Conservation (phyloP, 1,140 invertebrate species). For the Microplitis mediator region DNA sequence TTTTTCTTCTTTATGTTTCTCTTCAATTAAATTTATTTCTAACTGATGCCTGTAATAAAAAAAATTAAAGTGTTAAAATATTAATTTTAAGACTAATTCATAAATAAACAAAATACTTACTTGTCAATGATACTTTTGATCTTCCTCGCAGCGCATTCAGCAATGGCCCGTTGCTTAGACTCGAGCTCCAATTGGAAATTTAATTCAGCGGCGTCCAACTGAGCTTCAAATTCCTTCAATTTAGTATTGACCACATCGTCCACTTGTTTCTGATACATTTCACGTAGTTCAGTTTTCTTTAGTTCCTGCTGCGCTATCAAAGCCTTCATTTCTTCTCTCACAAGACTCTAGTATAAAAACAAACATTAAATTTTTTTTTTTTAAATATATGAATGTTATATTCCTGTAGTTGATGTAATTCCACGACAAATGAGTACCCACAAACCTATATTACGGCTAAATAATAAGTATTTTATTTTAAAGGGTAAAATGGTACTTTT, state of each 20-base stretch:
- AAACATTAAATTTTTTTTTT: no score
- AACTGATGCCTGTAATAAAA: constrained; percentile 68
- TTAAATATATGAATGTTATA: no score
- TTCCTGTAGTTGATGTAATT: no score
- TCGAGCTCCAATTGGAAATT: constrained; percentile 70
- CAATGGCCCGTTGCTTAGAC: constrained; percentile 69
- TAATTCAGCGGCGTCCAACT: constrained; percentile 72
- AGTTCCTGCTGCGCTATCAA: constrained; percentile 67
- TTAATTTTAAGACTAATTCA: constrained; percentile 1
- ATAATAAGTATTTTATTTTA: no score
- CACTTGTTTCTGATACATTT: constrained; percentile 79
- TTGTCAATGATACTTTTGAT: constrained; percentile 76
- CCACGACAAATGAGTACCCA: no score
- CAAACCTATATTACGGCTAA: no score
- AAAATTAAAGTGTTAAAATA: neutral
- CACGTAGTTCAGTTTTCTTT: constrained; percentile 71
- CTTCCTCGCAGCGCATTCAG: constrained; percentile 73
- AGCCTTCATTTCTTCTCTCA: constrained; percentile 64
- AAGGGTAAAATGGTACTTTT: no score
- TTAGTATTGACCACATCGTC: constrained; percentile 77
- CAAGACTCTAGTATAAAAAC: constrained; percentile 56
- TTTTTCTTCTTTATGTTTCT: constrained; percentile 78
- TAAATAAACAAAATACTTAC: constrained; percentile 56
- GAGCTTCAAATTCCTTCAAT: constrained; percentile 76
- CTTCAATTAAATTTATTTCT: constrained; percentile 76